These are phyloP conservation scores for Proales similis DNA, from an alignment of 1,140 invertebrate species.

Conservation along the genomic window DNA sequence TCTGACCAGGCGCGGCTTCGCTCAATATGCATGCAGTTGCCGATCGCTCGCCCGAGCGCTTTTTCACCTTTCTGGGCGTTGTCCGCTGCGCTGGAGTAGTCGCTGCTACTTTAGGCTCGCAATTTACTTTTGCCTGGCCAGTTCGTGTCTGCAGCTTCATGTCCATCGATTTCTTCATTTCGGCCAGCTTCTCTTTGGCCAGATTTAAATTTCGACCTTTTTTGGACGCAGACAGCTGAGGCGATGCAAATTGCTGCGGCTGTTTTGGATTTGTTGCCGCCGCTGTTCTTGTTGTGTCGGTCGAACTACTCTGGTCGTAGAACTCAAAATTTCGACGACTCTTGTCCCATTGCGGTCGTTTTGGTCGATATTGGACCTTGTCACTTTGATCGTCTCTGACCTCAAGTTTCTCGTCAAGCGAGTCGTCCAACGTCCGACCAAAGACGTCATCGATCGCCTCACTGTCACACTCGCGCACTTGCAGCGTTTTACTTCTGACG, in stretches of 20 bases:
- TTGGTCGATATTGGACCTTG: slow-evolving; percentile 11
- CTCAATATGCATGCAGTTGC: slow-evolving; percentile 9
- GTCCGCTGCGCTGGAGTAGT: not conserved
- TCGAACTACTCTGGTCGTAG: slow-evolving; percentile 30
- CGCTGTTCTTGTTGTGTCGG: not conserved
- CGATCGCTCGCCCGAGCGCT: slow-evolving; percentile 31
- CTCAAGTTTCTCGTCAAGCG: slow-evolving; percentile 19
- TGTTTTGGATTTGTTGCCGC: not conserved
- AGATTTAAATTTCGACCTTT: slow-evolving; percentile 11
- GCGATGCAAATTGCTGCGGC: too few relatives aligned
- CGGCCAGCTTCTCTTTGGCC: slow-evolving; percentile 16
- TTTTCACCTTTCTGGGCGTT: slow-evolving; percentile 29
- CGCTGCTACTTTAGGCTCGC: not conserved
- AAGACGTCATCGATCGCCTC: not conserved
- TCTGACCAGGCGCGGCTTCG: too few relatives aligned
- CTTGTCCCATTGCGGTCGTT: slow-evolving; percentile 24
- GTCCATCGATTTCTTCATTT: slow-evolving; percentile 35
- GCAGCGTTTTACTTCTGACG: slow-evolving; percentile 13
- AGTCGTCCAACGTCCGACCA: slow-evolving; percentile 13
- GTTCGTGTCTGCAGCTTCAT: too few relatives aligned
- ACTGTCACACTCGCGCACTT: not conserved
- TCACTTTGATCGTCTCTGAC: slow-evolving; percentile 9
- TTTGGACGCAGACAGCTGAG: not conserved
- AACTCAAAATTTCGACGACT: slow-evolving; percentile 6
- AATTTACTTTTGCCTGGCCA: slow-evolving; percentile 30